A percentile compares a stretch with the other conserved stretches of the same genome.
Evolutionary conservation across 2,888 invertebrate species (phyloP).

Genomic region (Geotrupes spiniger): DNA sequence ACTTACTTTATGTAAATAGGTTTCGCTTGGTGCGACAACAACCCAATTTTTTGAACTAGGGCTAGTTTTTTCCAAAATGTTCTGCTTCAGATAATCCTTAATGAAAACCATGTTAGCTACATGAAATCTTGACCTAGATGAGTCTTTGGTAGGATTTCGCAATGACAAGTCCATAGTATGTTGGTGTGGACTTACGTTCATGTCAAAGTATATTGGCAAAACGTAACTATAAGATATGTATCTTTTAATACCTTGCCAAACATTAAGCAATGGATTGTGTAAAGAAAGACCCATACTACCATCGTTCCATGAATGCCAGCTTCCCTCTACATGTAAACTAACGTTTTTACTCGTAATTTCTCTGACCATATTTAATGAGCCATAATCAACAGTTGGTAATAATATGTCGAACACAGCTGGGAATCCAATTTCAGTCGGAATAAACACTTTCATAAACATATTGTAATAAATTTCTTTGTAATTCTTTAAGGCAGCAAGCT

Average conservation of each 20-base stretch:
- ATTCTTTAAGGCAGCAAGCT: conserved; percentile 18
- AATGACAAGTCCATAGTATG: conserved; percentile 39
- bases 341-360: conserved; percentile 31
- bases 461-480: conserved; percentile 29
- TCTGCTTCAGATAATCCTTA: conserved; percentile 35
- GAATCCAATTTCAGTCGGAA: conserved; percentile 49
- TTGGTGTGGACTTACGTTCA: conserved; percentile 36
- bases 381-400: conserved; percentile 34
- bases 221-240: conserved; percentile 36
- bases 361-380: conserved; percentile 35
- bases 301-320: conserved; percentile 39
- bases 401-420: conserved; percentile 40
- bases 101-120: conserved; percentile 43
- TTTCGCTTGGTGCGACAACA: conserved; percentile 39
- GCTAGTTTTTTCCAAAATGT: conserved; percentile 38
- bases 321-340: conserved; percentile 37
- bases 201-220: conserved; percentile 38
- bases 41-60: conserved; percentile 37
- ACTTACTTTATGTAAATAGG: conserved; percentile 35
- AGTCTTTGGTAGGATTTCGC: conserved; percentile 35
- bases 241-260: conserved; percentile 48
- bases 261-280: conserved; percentile 50
- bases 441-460: conserved; percentile 24
- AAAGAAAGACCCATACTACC: conserved; percentile 43
- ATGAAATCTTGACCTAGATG: conserved; percentile 35